These are phyloP conservation scores for Listrodromus nycthemerus DNA, from an alignment of 2,888 invertebrate genomes.

Conservation along the genomic window DNA sequence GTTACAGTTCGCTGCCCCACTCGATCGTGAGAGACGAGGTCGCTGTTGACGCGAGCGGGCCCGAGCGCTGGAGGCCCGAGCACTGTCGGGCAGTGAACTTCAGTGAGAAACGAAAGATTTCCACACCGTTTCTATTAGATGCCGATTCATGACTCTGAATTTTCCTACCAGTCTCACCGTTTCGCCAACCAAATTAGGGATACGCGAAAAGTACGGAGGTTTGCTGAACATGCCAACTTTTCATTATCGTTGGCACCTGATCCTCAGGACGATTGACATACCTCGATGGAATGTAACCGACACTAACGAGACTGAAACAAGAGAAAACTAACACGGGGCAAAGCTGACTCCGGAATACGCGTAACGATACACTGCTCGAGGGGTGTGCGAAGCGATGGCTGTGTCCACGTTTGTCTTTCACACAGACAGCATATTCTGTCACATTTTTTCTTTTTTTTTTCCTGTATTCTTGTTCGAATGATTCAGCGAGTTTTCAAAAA, in stretches of 20 bases:
- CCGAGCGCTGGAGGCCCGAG: too few relatives aligned
- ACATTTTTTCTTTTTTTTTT: background rate
- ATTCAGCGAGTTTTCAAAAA: slow-evolving; percentile 66
- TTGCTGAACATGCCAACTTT: background rate
- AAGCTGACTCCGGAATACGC: slow-evolving; percentile 74
- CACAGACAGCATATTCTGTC: background rate
- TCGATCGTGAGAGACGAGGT: too few relatives aligned
- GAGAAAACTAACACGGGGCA: slow-evolving; percentile 73
- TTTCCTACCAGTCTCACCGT: background rate
- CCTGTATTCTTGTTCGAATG: slow-evolving; percentile 64
- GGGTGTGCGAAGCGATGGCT: slow-evolving; percentile 15
- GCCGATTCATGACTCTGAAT: background rate
- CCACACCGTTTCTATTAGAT: background rate
- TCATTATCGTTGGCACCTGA: slow-evolving; percentile 2
- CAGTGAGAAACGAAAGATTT: background rate
- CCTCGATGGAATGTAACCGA: slow-evolving; percentile 63
- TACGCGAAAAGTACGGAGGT: background rate
- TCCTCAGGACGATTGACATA: background rate
- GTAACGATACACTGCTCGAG: slow-evolving; percentile 74
- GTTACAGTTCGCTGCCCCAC: too few relatives aligned
- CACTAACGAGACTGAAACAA: slow-evolving; percentile 76
- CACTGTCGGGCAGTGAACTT: too few relatives aligned
- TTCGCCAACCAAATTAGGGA: background rate
- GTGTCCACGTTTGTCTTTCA: background rate
- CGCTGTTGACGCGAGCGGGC: too few relatives aligned